Conservation (phyloP, 2,797 vertebrate species). For the Peromyscus aztecus region DNA sequence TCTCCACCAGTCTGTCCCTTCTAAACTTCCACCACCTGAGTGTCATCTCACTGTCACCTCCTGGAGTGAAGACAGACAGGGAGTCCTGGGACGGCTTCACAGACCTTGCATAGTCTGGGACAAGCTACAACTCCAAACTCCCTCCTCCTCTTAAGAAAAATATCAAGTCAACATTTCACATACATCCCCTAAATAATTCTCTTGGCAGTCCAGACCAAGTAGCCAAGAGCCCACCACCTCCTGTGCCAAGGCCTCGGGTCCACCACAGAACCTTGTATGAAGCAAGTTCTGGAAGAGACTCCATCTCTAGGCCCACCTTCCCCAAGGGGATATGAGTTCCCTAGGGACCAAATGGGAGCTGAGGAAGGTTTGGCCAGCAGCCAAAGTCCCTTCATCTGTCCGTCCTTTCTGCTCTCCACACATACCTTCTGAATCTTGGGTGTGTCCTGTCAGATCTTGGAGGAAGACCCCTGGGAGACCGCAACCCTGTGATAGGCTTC, state of each 20-base stretch:
- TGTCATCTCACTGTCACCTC: background rate
- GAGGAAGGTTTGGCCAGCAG: background rate
- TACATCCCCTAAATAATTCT: background rate
- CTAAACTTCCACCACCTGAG: background rate
- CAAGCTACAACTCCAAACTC: background rate
- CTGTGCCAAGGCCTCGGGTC: background rate
- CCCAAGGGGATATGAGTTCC: background rate
- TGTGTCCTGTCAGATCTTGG: background rate
- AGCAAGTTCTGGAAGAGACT: background rate
- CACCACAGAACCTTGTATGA: background rate
- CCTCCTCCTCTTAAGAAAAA: background rate
- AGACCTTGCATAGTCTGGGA: background rate
- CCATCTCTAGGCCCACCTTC: background rate
- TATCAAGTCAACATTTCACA: background rate
- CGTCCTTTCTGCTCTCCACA: background rate
- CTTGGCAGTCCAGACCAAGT: background rate
- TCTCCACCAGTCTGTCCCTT: background rate
- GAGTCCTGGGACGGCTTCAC: background rate
- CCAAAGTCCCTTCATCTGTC: background rate
- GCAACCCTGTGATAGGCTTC: background rate
- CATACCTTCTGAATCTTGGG: background rate
- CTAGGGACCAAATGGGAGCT: background rate
- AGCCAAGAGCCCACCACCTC: background rate
- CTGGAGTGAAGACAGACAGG: background rate
- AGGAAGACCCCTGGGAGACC: background rate